Evolutionary conservation across 64 coral and sea anemone species (phyloP).

Genomic region (Acropora yongei): DNA sequence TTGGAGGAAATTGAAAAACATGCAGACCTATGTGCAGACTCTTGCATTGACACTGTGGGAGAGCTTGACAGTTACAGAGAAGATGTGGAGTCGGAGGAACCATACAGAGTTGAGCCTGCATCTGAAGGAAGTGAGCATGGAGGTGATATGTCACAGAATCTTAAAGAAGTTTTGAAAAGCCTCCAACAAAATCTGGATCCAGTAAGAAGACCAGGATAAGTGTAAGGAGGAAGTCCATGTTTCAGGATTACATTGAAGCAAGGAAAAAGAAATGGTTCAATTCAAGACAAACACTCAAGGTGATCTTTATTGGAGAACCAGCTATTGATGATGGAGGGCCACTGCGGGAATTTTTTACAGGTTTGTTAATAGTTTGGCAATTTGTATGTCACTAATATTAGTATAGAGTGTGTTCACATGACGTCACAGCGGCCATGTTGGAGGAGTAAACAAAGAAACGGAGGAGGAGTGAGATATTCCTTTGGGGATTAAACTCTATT

Average conservation of each 20-base stretch:
- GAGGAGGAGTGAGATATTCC: too few species aligned
- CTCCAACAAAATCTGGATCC: conserved; percentile 32
- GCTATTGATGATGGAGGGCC: conserved; percentile 4
- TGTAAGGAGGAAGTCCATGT: conserved; percentile 34
- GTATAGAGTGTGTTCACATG: too few species aligned
- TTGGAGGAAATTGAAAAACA: conserved; percentile 56
- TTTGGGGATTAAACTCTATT: too few species aligned
- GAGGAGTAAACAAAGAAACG: too few species aligned
- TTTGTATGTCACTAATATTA: not conserved
- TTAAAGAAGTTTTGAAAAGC: conserved; percentile 13
- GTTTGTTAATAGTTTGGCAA: not conserved
- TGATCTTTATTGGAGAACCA: conserved; percentile 16
- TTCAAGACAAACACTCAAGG: conserved; percentile 26
- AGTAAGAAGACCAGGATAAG: conserved; percentile 24
- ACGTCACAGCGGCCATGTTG: too few species aligned
- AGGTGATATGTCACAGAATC: conserved; percentile 1
- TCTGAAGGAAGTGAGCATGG: conserved; percentile 40
- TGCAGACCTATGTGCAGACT: conserved; percentile 62
- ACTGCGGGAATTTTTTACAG: conserved; percentile 27
- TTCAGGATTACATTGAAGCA: conserved; percentile 42
- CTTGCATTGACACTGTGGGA: conserved; percentile 53
- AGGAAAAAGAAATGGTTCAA: not conserved
- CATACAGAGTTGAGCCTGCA: conserved; percentile 13
- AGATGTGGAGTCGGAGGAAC: conserved; percentile 5
- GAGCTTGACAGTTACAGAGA: conserved; percentile 27